Conservation (phyloP, 2,888 invertebrate species). For the Cryptus viduatorius region DNA sequence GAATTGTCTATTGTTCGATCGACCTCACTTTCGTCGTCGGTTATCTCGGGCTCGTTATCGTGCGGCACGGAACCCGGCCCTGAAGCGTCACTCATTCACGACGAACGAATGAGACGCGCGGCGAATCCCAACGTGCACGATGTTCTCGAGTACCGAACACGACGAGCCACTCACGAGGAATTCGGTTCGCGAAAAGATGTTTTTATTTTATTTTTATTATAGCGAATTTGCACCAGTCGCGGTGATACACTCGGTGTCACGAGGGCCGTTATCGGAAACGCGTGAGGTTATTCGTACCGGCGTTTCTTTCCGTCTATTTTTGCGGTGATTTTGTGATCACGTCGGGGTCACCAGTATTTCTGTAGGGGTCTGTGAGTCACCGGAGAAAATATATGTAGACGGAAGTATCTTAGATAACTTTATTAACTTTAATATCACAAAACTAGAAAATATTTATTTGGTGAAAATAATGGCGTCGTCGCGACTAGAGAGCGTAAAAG, state of each 20-base stretch:
- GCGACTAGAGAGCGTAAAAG: not conserved
- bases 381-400: too few relatives aligned
- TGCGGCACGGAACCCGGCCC: too few relatives aligned
- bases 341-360: constrained; percentile 32
- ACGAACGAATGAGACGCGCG: not conserved
- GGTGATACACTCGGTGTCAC: not conserved
- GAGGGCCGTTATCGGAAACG: not conserved
- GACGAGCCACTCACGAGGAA: too few relatives aligned
- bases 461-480: not conserved
- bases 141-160: too few relatives aligned
- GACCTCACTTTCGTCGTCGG: constrained; percentile 27
- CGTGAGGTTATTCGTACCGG: not conserved
- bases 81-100: not conserved
- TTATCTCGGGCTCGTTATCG: constrained; percentile 14
- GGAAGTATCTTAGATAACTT: too few relatives aligned
- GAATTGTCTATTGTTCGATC: too few relatives aligned
- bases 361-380: constrained; percentile 1
- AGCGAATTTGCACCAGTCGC: not conserved
- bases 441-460: not conserved
- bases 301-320: not conserved
- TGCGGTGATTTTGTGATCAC: not conserved
- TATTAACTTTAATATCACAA: not conserved
- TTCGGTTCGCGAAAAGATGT: not conserved
- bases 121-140: not conserved
- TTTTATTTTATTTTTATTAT: not conserved